Percentiles rank a stretch among this genome's conserved stretches.
Evolutionary conservation across 2,113 vertebrate genomes (phyloP).

Genomic region (Onychostoma macrolepis): DNA sequence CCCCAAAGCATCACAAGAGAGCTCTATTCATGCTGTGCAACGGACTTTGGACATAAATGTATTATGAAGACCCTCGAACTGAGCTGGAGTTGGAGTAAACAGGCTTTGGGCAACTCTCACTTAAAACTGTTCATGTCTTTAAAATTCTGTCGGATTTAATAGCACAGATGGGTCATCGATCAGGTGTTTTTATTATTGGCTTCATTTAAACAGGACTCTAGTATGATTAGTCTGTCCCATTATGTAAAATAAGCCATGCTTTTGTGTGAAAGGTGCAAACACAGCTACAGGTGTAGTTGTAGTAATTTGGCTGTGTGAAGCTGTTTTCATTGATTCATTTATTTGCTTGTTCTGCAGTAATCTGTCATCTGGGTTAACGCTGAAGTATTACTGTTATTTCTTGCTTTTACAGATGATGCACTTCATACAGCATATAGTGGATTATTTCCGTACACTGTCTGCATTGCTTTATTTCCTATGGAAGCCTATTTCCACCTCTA

Average conservation of each 20-base stretch:
- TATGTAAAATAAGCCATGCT: neutral
- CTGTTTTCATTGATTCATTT: neutral
- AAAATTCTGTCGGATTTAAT: neutral
- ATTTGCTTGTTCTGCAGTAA: neutral
- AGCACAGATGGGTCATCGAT: neutral
- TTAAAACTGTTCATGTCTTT: conserved; percentile 5
- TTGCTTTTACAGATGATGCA: neutral
- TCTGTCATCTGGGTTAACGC: neutral
- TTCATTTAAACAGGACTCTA: neutral
- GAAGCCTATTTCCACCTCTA: neutral
- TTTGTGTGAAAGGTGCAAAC: neutral
- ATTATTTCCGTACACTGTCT: neutral
- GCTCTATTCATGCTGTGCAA: conserved; percentile 35
- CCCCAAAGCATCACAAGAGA: conserved; percentile 40
- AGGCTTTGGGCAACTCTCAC: conserved; percentile 13
- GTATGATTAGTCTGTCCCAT: neutral
- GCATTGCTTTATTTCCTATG: neutral
- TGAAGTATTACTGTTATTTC: neutral
- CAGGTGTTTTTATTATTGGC: neutral
- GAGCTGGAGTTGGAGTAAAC: conserved; percentile 23
- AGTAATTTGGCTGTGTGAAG: neutral
- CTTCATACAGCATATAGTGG: neutral
- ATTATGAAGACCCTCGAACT: conserved; percentile 41
- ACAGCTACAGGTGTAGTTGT: neutral
- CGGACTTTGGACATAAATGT: conserved; percentile 54